Evolutionary conservation across 1,140 invertebrate genomes (phyloP), one percentile per base, ranked within the genome.

Genomic region (Schlechtendalia chinensis): DNA sequence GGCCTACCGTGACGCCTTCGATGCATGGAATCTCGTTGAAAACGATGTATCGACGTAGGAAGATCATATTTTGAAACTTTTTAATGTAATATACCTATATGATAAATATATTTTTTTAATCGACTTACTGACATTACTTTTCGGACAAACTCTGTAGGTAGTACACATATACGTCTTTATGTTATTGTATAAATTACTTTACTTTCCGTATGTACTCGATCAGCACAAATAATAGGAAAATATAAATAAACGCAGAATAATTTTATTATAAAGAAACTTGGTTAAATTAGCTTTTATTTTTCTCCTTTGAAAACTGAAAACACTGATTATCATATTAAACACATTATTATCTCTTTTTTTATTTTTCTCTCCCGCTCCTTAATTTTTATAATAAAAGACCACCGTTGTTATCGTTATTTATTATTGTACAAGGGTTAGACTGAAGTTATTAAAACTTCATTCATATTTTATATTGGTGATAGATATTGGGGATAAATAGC

Each of bases 261-360:
- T n/a, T 67, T 11, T 39, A 4, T 65, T 45, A 8, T 65, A 22
- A 65, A 22, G 32, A 67, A 67, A 67, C 39, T 32, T 10, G 32
- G 29, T 39, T n/a, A 67, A 67, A 39, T 67, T 67, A 22, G 32
- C 65, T 22, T 67, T 22, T 45, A 67, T 45, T 67, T 67, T 67
- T 67, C n/a, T 47, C 32, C 39, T 67, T 39, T 67, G 12, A 45
- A 65, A 65, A 14, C 63, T 45, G 19, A 65, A 67, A 45, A 65
- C 6, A 67, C 45, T 67, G 65, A 67, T 67, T 67, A 45, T 65
- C 63, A 45, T 67, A 67, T 67, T 47, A 67, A 67, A 67, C 14
- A 22, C n/a, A 67, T 47, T 63, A 63, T 32, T 63, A 8, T 19
- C 59, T 61, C 27, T 61, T 27, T 16, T 39, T 61, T 61, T 61